Base-by-base conservation (phyloP, 2,888 invertebrate genomes). In the Itoplectis maculator region DNA sequence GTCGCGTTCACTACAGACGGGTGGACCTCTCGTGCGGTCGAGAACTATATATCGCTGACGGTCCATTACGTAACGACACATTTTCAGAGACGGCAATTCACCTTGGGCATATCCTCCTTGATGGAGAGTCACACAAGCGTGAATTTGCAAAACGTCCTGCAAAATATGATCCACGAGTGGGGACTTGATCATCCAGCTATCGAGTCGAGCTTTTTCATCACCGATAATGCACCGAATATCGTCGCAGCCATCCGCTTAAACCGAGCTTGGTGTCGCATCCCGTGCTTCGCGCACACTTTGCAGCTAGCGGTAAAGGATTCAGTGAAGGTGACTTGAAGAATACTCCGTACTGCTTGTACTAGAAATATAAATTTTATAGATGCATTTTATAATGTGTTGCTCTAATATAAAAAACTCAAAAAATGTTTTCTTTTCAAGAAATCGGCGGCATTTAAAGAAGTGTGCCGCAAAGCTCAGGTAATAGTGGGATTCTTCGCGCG, bases 171-270 rank as follows among this genome's bases (percentile, higher is more conserved):
- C 54, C 54, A 54, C 7, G 68, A 76, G 11, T 68, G 76, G 68
- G 59, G 76, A 6, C 68, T 76, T 4, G 23, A 20, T 40, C 20
- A 47, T 47, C 37, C 45, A 37, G 54, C 47, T 9, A 68, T 76
- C 18, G 35, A 65, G 15, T 40, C 68, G 35, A 76, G 18, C 15
- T 59, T 35, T 40, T 76, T 76, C 20, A 23, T 63, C 18, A 40
- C 61, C 61, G 61, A 75, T 66, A 75, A 75, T 66, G 75, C 75
- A 51, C 40, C 66, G 11, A 75, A 75, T 54, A 75, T 75, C 29
- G 49, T 75, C 45, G 47, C 68, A 47, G 66, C 76, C 23, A 56
- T 76, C 23, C 66, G 76, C 3, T 42, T 42, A 4, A 45, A 76
- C 35, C 45, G 49, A 20, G 13, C 42, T 15, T 76, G 76, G 68